Evolutionary conservation across 2,888 invertebrate species (phyloP).

Genomic region (Caenorhabditis japonica): DNA sequence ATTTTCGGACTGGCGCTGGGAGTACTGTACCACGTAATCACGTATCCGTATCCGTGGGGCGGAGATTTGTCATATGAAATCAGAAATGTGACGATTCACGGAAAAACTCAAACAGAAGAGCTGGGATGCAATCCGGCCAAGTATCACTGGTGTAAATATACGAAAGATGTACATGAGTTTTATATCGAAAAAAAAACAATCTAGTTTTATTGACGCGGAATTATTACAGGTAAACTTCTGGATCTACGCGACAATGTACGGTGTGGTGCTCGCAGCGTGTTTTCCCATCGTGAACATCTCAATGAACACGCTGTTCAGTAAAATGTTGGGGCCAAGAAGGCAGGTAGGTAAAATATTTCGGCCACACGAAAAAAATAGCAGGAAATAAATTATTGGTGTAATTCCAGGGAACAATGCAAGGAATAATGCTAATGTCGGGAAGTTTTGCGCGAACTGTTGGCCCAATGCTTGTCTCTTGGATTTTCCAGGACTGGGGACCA

Average conservation of each 20-base stretch:
- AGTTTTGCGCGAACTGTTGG: conserved; percentile 59
- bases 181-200: too few species aligned
- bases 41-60: conserved; percentile 60
- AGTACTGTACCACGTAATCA: conserved; percentile 59
- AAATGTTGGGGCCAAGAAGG: conserved; percentile 57
- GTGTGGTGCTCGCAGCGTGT: conserved; percentile 57
- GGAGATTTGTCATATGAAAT: conserved; percentile 13
- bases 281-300: conserved; percentile 64
- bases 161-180: conserved; percentile 41
- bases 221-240: conserved; percentile 61
- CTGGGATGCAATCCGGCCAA: conserved; percentile 53
- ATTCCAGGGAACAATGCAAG: conserved; percentile 64
- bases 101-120: conserved; percentile 41
- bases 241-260: conserved; percentile 58
- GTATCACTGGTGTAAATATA: conserved; percentile 55
- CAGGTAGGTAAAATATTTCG: too few species aligned
- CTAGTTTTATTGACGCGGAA: too few species aligned
- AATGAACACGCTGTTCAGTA: conserved; percentile 63
- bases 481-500: conserved; percentile 61
- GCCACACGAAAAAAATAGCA: too few species aligned
- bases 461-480: conserved; percentile 58
- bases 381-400: too few species aligned
- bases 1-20: conserved; percentile 55
- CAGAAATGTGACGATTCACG: conserved; percentile 40
- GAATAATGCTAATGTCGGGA: conserved; percentile 61